Evolutionary conservation across 1,140 invertebrate species (phyloP).

Genomic region (Bombus breviceps): DNA sequence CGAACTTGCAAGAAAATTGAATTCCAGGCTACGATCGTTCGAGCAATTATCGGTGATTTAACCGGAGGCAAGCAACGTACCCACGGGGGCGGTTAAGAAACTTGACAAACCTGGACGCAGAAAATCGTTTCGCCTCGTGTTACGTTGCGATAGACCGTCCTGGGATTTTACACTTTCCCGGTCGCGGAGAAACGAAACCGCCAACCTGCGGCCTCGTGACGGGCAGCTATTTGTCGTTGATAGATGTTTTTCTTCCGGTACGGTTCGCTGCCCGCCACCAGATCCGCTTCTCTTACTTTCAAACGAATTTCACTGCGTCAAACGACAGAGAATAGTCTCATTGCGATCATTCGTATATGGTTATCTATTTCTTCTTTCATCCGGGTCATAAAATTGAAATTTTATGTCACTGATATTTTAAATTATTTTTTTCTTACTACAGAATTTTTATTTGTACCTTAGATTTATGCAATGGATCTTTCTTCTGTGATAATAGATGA

Average conservation of each 20-base stretch:
- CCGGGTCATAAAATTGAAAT: no score
- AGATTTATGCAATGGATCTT: no score
- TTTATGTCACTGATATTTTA: no score
- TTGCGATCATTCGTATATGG: no score
- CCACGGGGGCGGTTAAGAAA: slow-evolving; percentile 23
- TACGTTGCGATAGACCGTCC: slow-evolving; percentile 21
- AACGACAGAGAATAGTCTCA: no score
- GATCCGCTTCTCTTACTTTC: slow-evolving; percentile 66
- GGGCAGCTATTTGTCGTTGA: neutral
- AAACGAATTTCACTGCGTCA: slow-evolving; percentile 63
- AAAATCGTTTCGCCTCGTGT: slow-evolving; percentile 33
- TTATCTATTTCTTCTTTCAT: no score
- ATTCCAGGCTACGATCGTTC: slow-evolving; percentile 13
- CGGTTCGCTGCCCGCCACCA: neutral
- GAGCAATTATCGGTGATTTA: slow-evolving; percentile 42
- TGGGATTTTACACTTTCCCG: slow-evolving; percentile 49
- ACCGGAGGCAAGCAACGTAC: neutral
- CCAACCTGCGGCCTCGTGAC: neutral
- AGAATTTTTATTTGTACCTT: no score
- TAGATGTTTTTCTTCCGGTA: slow-evolving; percentile 10
- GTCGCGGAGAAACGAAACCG: neutral
- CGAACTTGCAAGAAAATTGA: slow-evolving; percentile 31
- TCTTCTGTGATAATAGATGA: no score
- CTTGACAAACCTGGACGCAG: slow-evolving; percentile 28
- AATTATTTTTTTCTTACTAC: no score